Evolutionary conservation across 2,888 invertebrate genomes (phyloP), one percentile per base, ranked within the genome.

Genomic region (Ashinkailepas kermadecensis): DNA sequence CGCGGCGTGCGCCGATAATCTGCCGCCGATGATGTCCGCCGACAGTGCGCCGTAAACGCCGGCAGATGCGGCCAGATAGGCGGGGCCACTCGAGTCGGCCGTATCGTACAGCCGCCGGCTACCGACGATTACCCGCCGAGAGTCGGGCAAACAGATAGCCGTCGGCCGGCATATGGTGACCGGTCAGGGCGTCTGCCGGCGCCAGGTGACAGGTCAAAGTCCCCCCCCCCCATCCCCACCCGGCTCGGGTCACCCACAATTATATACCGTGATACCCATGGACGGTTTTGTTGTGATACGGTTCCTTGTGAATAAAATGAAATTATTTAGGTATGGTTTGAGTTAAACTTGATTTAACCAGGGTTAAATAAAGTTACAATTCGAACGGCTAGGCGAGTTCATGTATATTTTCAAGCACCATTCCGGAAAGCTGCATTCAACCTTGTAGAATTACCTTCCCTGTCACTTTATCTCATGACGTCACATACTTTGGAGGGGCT

Each of bases 31-130:
- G 74, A 74, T 54, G 56, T 74, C 21, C 21, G 9, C 7, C 11
- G 54, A 39, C 23, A 11, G 21, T 39, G 39, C 11, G 21, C 21
- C 21, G 6, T 74, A 56, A 56, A 21, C 54, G 54, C 10, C 15
- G 56, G 74, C 74, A 74, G 74, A 74, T 74, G 74, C 21, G 74
- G 12, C 25, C n/a, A 74, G 74, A 74, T 74, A 74, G 74, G 39
- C 56, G 21, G 18, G 6, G 70, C 39, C 67, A 39, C 70, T 70
- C 70, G 54, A 56, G 18, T 21, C 54, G 54, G 70, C 39, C 39
- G 39, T 39, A 39, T 39, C 39, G 39, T 4, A 70, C 23, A 12
- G 39, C 67, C 25, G 25, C 67, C 67, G 23, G 15, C 13, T 13
- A 39, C 70, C 39, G 23, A 23, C 74, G 74, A 74, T 74, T 74